Percentiles rank a stretch among this genome's conserved stretches.
Evolutionary conservation across 2,113 vertebrate genomes (phyloP).

Genomic region (Anoplopoma fimbria): DNA sequence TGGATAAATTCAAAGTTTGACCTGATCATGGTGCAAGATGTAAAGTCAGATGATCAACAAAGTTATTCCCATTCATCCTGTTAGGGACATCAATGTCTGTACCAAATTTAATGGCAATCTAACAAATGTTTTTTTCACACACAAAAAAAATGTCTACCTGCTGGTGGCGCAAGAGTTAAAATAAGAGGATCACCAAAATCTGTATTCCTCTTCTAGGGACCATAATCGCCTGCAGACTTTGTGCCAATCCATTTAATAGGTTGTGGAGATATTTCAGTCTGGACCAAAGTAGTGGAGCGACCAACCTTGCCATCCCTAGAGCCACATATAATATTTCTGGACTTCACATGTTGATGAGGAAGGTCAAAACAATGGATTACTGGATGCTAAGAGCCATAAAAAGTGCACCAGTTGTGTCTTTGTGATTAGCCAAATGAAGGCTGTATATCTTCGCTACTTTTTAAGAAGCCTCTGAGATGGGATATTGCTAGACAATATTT

Average conservation of each 20-base stretch:
- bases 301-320: background rate
- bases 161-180: too few relatives aligned
- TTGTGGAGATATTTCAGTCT: too few relatives aligned
- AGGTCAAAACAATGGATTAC: background rate
- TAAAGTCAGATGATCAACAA: too few relatives aligned
- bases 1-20: background rate
- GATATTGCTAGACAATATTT: conserved; percentile 1
- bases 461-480: background rate
- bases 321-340: background rate
- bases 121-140: too few relatives aligned
- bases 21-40: background rate
- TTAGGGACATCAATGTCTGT: too few relatives aligned
- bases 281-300: background rate
- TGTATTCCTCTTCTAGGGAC: too few relatives aligned
- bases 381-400: background rate
- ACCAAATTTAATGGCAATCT: too few relatives aligned
- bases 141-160: too few relatives aligned
- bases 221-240: too few relatives aligned
- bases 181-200: too few relatives aligned
- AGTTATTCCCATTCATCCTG: too few relatives aligned
- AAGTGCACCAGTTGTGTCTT: background rate
- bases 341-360: background rate
- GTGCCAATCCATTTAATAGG: too few relatives aligned
- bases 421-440: background rate
- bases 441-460: background rate